Base-by-base conservation (phyloP, 2,113 vertebrate genomes). In the Nannobrachium achirus region DNA sequence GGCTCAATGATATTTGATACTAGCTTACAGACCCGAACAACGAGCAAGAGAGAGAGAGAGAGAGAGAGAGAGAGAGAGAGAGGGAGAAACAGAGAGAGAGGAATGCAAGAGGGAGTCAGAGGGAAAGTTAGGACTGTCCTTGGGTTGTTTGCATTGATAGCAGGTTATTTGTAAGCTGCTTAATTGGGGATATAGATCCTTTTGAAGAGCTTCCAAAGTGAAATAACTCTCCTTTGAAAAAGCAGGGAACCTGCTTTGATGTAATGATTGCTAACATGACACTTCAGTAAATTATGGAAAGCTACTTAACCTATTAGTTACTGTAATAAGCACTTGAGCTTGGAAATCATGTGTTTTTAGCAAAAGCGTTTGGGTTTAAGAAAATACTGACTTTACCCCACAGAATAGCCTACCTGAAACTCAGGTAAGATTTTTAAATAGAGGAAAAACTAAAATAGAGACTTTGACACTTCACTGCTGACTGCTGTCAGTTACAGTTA, bases 1-100 rank as follows among this genome's bases (percentile, higher is more conserved):
- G 83, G 84, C 74, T 89, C 89, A 83, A 86, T 88, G 87, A 85
- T 86, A 80, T 86, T 73, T 85, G 81, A 80, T 85, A 81, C 83
- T 62, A 80, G 85, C 75, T 83, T 82, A 82, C 80, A 79, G 77
- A 84, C 83, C 73, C 63, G 58, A 56, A n/a, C 16, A 56, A 14
- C 15, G 45, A 16, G 48, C 25, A 74, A 25, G 20, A 25, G 20
- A 45, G 10, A 15, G 10, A 33, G 19, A 55, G 52, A 20, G 40
- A 44, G 16, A 44, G 56, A 25, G 40, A 59, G 19, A 14, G 19
- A 9, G 42, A 19, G 10, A 11, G 16, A 13, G 10, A 8, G 42
- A 13, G 15, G 8, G 33, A 58, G 25, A 33, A 5, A 33, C 3
- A 33, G 25, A 33, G 25, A 33, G 25, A 33, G 25, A 33, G 25